Evolutionary conservation across 2,113 vertebrate species (phyloP).

Genomic region (Chaetura pelagica): DNA sequence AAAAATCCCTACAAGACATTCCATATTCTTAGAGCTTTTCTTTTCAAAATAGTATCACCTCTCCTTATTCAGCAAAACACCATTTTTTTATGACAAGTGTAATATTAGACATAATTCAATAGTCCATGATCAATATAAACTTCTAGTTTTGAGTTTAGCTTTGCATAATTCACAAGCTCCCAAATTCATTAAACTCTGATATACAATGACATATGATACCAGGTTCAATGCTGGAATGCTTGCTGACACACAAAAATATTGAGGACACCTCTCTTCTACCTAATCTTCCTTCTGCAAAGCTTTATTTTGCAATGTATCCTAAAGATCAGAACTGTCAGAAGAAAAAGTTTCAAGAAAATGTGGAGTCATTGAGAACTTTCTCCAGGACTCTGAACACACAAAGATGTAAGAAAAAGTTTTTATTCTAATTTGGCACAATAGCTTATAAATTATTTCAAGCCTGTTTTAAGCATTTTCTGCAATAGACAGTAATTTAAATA

Average conservation of each 20-base stretch:
- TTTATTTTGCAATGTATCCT: background rate
- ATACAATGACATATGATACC: background rate
- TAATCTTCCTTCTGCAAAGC: background rate
- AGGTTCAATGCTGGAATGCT: background rate
- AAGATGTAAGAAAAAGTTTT: background rate
- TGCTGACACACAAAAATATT: background rate
- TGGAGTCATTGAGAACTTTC: background rate
- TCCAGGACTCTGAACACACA: background rate
- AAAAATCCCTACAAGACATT: background rate
- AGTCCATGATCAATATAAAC: background rate
- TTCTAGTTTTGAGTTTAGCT: background rate
- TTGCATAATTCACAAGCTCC: background rate
- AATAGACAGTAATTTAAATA: background rate
- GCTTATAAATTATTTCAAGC: background rate
- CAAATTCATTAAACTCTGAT: background rate
- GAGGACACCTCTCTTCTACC: background rate
- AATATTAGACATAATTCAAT: background rate
- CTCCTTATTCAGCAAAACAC: background rate
- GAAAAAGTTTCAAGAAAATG: background rate
- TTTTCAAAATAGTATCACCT: background rate
- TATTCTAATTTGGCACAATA: background rate
- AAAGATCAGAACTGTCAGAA: background rate
- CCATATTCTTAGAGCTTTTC: background rate
- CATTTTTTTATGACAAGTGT: background rate
- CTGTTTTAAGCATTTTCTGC: background rate